Evolutionary conservation across 2,888 invertebrate species (phyloP).

Genomic region (Nudaria mundana): DNA sequence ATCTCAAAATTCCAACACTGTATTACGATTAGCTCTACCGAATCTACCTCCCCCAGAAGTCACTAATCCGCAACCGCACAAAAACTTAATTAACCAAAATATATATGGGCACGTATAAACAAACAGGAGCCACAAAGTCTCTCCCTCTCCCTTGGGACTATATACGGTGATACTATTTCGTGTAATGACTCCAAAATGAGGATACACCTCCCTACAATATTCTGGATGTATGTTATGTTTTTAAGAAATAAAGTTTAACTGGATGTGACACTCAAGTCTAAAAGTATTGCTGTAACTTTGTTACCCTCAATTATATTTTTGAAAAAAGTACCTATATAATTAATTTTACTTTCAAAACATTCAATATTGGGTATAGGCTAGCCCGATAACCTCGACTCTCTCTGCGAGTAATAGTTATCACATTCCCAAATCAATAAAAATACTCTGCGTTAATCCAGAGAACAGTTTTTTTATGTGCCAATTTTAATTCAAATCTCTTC

Average conservation of each 20-base stretch:
- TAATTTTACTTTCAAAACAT: no score
- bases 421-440: no score
- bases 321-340: no score
- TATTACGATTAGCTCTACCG: slow-evolving; percentile 53
- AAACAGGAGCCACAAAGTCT: slow-evolving; percentile 66
- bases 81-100: slow-evolving; percentile 80
- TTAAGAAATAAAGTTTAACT: slow-evolving; percentile 31
- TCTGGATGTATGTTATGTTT: slow-evolving; percentile 43
- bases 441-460: no score
- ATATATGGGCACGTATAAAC: slow-evolving; percentile 73
- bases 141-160: slow-evolving; percentile 69
- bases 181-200: slow-evolving; percentile 81
- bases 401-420: no score
- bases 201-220: slow-evolving; percentile 68
- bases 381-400: no score
- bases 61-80: slow-evolving; percentile 67
- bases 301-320: no score
- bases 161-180: slow-evolving; percentile 78
- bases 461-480: no score
- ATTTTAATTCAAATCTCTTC: no score
- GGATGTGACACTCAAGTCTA: slow-evolving; percentile 30
- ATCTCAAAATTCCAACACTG: slow-evolving; percentile 28
- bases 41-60: slow-evolving; percentile 43
- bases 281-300: no score
- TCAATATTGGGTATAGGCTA: no score